Conservation (phyloP, 1,140 invertebrate species). For the Matsumurasca onukii region DNA sequence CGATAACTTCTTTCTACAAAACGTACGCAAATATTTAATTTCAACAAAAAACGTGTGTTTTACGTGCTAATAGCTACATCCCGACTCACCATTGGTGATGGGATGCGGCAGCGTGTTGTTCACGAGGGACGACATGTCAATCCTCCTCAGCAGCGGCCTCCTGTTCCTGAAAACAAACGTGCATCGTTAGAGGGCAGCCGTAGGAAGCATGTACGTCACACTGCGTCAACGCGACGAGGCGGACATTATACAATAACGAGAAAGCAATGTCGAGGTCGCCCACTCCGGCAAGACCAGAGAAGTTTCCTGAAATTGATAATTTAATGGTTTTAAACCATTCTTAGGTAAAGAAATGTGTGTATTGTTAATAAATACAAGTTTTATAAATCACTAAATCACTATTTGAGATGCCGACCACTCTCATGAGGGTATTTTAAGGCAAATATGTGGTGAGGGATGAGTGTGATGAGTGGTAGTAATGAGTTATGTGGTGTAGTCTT, state of each 20-base stretch:
- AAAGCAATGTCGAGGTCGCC: neutral
- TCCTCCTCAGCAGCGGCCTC: neutral
- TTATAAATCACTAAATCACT: too few species aligned
- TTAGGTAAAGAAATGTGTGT: too few species aligned
- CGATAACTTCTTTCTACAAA: neutral
- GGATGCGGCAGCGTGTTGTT: constrained; percentile 4
- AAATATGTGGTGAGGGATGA: too few species aligned
- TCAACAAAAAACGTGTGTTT: neutral
- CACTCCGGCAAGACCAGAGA: neutral
- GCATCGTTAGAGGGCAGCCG: neutral
- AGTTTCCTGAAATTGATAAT: neutral
- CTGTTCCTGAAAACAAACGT: neutral
- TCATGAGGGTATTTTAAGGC: too few species aligned
- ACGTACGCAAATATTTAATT: neutral
- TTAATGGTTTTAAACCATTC: neutral
- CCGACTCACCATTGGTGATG: constrained; percentile 17
- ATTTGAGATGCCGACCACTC: too few species aligned
- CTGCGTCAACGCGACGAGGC: neutral
- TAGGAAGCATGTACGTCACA: neutral
- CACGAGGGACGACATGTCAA: constrained; percentile 3
- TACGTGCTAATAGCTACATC: neutral
- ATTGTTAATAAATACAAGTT: too few species aligned
- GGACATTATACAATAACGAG: neutral
- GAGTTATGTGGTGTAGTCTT: too few species aligned
- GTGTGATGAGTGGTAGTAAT: too few species aligned